A percentile compares a stretch with the other conserved stretches of the same genome.
Conservation (phyloP, 2,113 vertebrate species). For the Hiodon alosoides region DNA sequence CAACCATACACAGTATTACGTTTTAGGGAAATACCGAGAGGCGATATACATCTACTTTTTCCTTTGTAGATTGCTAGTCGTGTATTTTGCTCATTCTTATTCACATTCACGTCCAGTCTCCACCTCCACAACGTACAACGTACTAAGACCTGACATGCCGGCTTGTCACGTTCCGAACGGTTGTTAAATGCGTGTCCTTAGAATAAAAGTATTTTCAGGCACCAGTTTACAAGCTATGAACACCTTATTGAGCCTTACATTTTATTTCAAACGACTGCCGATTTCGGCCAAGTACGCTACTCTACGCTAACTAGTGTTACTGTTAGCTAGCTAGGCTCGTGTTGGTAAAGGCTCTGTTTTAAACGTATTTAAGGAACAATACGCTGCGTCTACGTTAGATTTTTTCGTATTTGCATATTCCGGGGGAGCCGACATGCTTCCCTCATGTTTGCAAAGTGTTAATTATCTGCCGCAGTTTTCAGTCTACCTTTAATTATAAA, state of each 20-base stretch:
- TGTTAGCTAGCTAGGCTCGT: slow-evolving; percentile 13
- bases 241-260: neutral
- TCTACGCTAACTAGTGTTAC: neutral
- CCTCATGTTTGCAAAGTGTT: no score
- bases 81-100: neutral
- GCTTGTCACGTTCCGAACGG: slow-evolving; percentile 8
- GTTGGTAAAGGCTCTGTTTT: neutral
- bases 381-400: neutral
- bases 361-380: neutral
- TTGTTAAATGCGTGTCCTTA: no score
- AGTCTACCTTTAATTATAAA: no score
- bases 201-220: no score
- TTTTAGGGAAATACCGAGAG: neutral
- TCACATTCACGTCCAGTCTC: neutral
- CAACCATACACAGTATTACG: neutral
- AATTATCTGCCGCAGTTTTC: no score
- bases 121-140: neutral
- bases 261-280: neutral
- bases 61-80: neutral
- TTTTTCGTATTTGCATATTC: no score
- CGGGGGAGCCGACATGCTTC: no score
- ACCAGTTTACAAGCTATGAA: neutral
- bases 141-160: slow-evolving; percentile 3
- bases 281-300: no score
- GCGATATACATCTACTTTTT: neutral